These are phyloP conservation scores for Dolichomitus sp. DNA, from an alignment of 2,888 invertebrate species.

Conservation along the genomic window DNA sequence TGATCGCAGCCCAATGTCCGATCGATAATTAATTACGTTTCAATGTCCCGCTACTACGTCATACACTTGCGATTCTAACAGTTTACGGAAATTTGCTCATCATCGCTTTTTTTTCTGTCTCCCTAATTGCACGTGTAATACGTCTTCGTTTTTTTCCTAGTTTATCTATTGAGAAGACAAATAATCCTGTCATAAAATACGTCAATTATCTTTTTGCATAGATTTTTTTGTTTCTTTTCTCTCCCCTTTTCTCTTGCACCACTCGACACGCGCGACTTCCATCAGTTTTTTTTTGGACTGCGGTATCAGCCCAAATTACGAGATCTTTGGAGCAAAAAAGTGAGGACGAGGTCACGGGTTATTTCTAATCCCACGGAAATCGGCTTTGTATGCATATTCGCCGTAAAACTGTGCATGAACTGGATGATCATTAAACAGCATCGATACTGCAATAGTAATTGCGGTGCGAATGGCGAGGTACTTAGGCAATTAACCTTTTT, in stretches of 20 bases:
- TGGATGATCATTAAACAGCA: conserved; percentile 7
- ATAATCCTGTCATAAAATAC: conserved; percentile 16
- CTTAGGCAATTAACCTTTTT: not conserved
- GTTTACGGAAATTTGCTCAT: conserved; percentile 3
- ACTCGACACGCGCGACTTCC: not conserved
- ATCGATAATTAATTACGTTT: conserved; percentile 21
- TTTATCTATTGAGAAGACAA: conserved; percentile 1
- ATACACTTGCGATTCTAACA: not conserved
- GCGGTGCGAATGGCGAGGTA: too few relatives aligned
- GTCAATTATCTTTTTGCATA: not conserved
- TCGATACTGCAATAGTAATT: not conserved
- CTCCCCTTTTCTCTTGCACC: not conserved
- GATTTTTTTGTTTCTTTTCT: not conserved
- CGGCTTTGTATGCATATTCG: not conserved
- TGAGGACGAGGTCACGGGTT: not conserved
- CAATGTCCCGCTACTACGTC: not conserved
- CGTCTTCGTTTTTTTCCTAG: not conserved
- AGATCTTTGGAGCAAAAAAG: not conserved
- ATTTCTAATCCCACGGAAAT: conserved; percentile 13
- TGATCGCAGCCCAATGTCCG: not conserved
- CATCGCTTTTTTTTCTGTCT: not conserved
- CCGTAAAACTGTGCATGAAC: not conserved
- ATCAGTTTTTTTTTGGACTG: not conserved
- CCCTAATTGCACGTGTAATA: conserved; percentile 2
- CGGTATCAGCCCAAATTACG: conserved; percentile 1